Evolutionary conservation across 2,113 vertebrate species (phyloP), one percentile per base, ranked within the genome.

Genomic region (Orthochromis indermauri): DNA sequence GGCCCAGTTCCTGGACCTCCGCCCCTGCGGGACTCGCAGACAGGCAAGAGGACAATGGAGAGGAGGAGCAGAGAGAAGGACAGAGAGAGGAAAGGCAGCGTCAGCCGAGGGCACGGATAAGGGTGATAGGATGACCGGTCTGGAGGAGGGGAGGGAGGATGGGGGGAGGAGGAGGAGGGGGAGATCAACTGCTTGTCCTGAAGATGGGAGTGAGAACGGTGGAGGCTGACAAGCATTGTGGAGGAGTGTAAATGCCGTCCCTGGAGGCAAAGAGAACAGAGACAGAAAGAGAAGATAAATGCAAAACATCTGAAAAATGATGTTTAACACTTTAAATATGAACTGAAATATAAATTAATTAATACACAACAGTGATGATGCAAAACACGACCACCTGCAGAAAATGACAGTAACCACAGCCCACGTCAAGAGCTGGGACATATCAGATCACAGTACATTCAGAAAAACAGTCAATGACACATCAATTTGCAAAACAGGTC

Each of bases 221-320:
- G 91, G 92, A 96, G 96, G 96, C 96, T 95, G 96, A 96, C 96
- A 95, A 96, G 96, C 96, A 97, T 97, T 90, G 94, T 95, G 96
- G 93, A 95, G 94, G 89, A 96, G 95, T 96, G 95, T 96, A 94
- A 95, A 95, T 94, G 94, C 92, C 94, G 94, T 96, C 94, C 96
- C 96, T 97, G 84, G 13, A 92, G 81, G 51, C 28, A 86, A 51
- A 81, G 24, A 90, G 59, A 55, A 86, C 42, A 90, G 55, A 91
- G 47, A 91, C 6, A 86, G 51, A 81, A n/a, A 86, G 61, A 79
- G 37, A 85, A 24, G 12, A 82, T 83, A 35, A 87, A 83, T 26
- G 28, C 21, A 90, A 59, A 90, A 93, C 9, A 78, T 12, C 68
- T 33, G 90, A 92, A 93, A 92, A 94, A 92, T 92, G 87, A 91